Conservation (phyloP, 1,140 invertebrate species). For the Drosophila sulfurigaster region DNA sequence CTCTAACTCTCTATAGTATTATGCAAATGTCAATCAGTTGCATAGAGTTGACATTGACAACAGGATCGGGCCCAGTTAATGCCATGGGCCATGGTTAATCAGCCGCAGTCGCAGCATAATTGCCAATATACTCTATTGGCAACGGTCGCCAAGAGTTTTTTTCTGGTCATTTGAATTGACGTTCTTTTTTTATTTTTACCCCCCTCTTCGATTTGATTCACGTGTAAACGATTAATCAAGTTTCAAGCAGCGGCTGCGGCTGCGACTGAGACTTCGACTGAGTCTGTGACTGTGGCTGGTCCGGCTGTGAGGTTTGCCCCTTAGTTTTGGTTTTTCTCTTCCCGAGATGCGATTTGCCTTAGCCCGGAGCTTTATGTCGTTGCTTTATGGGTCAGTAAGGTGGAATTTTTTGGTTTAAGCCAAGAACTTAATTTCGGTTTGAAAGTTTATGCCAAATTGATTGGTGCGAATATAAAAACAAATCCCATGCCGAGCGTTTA, state of each 20-base stretch:
- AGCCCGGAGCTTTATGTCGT: constrained; percentile 54
- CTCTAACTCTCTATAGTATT: constrained; percentile 40
- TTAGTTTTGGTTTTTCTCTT: constrained; percentile 39
- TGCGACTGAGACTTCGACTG: constrained; percentile 2
- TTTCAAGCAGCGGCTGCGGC: constrained; percentile 59
- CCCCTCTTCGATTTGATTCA: constrained; percentile 68
- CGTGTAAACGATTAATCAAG: constrained; percentile 81
- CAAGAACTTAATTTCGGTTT: constrained; percentile 48
- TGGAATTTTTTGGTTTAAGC: constrained; percentile 59
- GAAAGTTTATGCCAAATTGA: constrained; percentile 78
- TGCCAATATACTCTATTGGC: constrained; percentile 73
- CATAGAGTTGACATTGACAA: constrained; percentile 64
- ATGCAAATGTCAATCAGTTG: constrained; percentile 76
- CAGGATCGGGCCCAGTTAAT: constrained; percentile 47
- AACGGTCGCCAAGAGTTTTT: constrained; percentile 48
- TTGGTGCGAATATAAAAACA: constrained; percentile 60
- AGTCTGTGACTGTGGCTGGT: constrained; percentile 25
- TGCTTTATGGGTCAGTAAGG: constrained; percentile 77
- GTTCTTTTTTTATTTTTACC: constrained; percentile 23
- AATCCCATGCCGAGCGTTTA: constrained; percentile 70
- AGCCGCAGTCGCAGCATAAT: constrained; percentile 63
- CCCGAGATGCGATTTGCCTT: constrained; percentile 26
- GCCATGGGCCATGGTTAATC: constrained; percentile 41
- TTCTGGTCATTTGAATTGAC: constrained; percentile 73
- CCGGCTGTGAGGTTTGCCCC: constrained; percentile 13